A percentile compares a stretch with the other conserved stretches of the same genome.
Evolutionary conservation across 2,888 invertebrate species (phyloP).

Genomic region (Campaea margaritaria): DNA sequence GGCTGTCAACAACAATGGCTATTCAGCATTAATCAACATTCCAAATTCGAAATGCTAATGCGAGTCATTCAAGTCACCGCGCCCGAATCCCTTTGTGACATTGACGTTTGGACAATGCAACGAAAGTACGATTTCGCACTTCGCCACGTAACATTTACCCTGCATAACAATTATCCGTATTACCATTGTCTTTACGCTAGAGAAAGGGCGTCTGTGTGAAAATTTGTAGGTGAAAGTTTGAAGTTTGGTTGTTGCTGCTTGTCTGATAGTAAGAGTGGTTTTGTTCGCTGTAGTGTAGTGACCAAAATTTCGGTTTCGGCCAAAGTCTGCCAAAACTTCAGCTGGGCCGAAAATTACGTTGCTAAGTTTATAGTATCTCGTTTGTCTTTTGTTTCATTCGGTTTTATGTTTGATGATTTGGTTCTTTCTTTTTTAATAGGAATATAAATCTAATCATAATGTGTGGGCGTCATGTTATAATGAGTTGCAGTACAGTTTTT

Average conservation of each 20-base stretch:
- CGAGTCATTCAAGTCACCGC: slow-evolving; percentile 23
- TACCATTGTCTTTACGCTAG: slow-evolving; percentile 71
- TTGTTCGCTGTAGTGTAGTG: no score
- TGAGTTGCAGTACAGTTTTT: no score
- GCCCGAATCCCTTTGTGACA: slow-evolving; percentile 32
- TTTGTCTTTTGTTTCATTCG: no score
- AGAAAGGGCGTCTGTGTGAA: slow-evolving; percentile 68
- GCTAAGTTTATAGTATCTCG: no score
- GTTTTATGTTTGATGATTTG: no score
- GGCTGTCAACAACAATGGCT: slow-evolving; percentile 31
- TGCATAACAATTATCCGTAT: slow-evolving; percentile 67
- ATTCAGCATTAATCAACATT: slow-evolving; percentile 35
- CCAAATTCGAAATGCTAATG: slow-evolving; percentile 31
- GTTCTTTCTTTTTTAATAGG: no score
- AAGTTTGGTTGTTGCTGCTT: slow-evolving; percentile 48
- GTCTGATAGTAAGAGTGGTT: slow-evolving; percentile 32
- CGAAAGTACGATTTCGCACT: slow-evolving; percentile 33
- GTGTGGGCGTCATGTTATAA: no score
- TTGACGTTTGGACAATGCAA: slow-evolving; percentile 32
- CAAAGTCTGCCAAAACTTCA: no score
- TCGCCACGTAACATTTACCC: slow-evolving; percentile 64
- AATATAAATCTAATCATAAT: no score
- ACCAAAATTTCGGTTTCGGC: no score
- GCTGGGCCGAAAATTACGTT: no score
- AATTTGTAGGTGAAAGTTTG: slow-evolving; percentile 59